Evolutionary conservation across 2,113 vertebrate genomes (phyloP).

Genomic region (Larimichthys polyactis): DNA sequence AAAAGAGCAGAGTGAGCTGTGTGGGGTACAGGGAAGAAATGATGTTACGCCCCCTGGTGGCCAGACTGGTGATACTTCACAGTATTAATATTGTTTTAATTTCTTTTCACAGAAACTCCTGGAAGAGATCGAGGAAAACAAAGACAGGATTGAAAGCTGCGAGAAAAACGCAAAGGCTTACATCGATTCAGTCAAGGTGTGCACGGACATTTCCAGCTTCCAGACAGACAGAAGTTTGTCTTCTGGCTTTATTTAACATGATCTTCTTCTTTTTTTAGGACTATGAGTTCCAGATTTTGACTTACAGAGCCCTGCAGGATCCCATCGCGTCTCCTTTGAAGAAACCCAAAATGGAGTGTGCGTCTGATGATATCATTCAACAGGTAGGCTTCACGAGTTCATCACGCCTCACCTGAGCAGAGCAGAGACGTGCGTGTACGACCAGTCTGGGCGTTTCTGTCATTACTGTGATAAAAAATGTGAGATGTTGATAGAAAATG

Average conservation of each 20-base stretch:
- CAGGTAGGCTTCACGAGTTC: conserved; percentile 78
- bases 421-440: no score
- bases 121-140: conserved; percentile 91
- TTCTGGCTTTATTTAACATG: not conserved
- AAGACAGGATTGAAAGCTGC: conserved; percentile 91
- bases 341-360: conserved; percentile 93
- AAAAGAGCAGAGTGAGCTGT: not conserved
- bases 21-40: not conserved
- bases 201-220: not conserved
- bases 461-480: no score
- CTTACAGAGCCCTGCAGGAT: conserved; percentile 93
- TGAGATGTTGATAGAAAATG: no score
- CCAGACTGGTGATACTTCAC: not conserved
- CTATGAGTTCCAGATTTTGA: conserved; percentile 94
- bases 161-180: conserved; percentile 93
- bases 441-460: not conserved
- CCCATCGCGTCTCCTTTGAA: conserved; percentile 91
- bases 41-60: conserved; percentile 20
- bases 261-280: conserved; percentile 81
- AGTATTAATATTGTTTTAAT: not conserved
- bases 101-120: conserved; percentile 88
- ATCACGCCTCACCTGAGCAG: not conserved
- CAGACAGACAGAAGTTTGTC: fast-evolving
- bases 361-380: conserved; percentile 93
- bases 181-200: conserved; percentile 95